Conservation (phyloP, 2,797 vertebrate species). For the Trichosurus vulpecula region DNA sequence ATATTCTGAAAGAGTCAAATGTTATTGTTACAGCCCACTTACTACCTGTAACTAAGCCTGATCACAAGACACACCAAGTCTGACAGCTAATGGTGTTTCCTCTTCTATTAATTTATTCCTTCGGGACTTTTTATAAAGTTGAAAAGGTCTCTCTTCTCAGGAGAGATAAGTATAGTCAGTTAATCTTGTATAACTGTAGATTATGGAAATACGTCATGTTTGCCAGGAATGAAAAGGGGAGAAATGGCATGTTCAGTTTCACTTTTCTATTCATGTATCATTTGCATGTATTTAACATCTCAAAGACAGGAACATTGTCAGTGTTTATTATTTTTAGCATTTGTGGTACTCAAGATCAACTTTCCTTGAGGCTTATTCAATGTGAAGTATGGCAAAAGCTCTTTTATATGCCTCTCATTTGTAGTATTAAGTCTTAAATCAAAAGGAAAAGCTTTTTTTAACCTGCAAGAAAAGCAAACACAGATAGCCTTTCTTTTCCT, state of each 20-base stretch:
- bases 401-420: slow-evolving; percentile 59
- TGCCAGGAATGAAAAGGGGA: slow-evolving; percentile 40
- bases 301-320: background rate
- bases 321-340: slow-evolving; percentile 49
- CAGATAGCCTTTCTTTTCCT: slow-evolving; percentile 33
- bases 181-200: slow-evolving; percentile 2
- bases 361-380: slow-evolving; percentile 56
- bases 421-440: slow-evolving; percentile 60
- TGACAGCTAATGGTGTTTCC: slow-evolving; percentile 48
- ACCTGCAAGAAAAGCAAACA: slow-evolving; percentile 70
- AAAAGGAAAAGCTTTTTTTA: slow-evolving; percentile 64
- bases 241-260: background rate
- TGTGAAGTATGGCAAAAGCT: slow-evolving; percentile 59
- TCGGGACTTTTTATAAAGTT: slow-evolving; percentile 52
- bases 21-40: background rate
- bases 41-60: slow-evolving; percentile 18
- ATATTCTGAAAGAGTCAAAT: slow-evolving; percentile 52
- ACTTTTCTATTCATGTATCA: slow-evolving; percentile 21
- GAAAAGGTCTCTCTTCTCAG: slow-evolving; percentile 36
- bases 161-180: slow-evolving; percentile 39
- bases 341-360: slow-evolving; percentile 17
- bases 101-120: slow-evolving; percentile 56
- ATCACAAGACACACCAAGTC: background rate
- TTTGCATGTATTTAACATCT: slow-evolving; percentile 45
- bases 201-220: slow-evolving; percentile 38